Conservation (phyloP, 2,797 vertebrate species). For the Gorsachius magnificus region DNA sequence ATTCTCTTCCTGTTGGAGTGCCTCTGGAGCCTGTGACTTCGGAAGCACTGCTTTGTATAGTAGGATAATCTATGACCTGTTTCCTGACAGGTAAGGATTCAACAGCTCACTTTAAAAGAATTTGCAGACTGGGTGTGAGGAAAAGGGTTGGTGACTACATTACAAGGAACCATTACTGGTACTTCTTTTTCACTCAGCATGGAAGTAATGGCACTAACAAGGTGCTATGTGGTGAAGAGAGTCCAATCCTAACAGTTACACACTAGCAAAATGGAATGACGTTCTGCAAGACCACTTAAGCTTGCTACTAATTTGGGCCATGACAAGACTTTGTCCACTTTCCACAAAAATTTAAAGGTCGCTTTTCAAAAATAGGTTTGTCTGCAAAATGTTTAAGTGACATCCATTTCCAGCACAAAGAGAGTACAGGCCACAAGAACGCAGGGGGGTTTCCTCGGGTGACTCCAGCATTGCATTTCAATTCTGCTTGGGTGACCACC, state of each 20-base stretch:
- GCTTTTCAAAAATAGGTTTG: neutral
- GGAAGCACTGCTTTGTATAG: neutral
- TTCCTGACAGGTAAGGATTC: neutral
- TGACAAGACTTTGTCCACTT: neutral
- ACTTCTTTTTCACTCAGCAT: neutral
- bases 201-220: neutral
- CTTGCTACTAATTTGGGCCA: neutral
- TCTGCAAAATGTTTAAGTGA: neutral
- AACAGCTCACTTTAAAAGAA: neutral
- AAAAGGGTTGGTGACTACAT: neutral
- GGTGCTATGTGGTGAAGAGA: neutral
- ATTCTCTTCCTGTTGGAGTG: neutral
- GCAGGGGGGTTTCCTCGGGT: fast-evolving
- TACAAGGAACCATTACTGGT: neutral
- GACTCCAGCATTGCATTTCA: neutral
- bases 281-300: neutral
- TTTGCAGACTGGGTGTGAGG: neutral
- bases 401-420: neutral
- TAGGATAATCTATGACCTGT: neutral
- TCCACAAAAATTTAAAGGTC: neutral
- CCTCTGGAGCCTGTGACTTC: neutral
- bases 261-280: neutral
- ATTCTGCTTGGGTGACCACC: neutral
- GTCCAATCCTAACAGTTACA: neutral
- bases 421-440: neutral